These are phyloP conservation scores for Equus quagga DNA, from an alignment of 2,113 vertebrate species.

Conservation along the genomic window DNA sequence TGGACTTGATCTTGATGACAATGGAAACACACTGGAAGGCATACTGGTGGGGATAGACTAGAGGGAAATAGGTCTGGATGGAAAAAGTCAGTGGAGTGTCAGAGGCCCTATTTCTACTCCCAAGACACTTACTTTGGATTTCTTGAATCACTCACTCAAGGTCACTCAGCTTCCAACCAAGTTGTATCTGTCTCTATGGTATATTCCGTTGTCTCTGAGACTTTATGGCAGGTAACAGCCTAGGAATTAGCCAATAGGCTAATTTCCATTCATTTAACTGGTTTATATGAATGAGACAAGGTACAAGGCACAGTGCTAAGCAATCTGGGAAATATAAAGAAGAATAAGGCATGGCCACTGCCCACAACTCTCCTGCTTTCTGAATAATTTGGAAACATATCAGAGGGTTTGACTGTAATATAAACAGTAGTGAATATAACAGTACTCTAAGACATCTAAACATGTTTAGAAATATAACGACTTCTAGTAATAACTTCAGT, in stretches of 20 bases:
- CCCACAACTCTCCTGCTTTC: slow-evolving; percentile 24
- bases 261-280: slow-evolving; percentile 33
- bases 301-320: background rate
- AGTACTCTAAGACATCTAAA: slow-evolving; percentile 24
- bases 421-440: slow-evolving; percentile 23
- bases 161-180: slow-evolving; percentile 12
- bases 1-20: background rate
- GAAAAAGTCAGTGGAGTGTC: background rate
- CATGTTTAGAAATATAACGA: slow-evolving; percentile 24
- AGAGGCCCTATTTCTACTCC: background rate
- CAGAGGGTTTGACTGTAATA: background rate
- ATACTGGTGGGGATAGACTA: background rate
- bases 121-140: background rate
- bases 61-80: background rate
- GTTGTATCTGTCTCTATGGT: background rate
- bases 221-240: background rate
- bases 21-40: background rate
- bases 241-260: background rate
- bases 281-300: slow-evolving; percentile 5
- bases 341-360: background rate
- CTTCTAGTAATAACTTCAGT: slow-evolving; percentile 57
- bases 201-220: background rate
- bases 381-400: slow-evolving; percentile 33
- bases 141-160: background rate
- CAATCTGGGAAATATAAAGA: background rate